Base-by-base conservation (phyloP, 2,888 invertebrate species). In the Dendrolimus houi region DNA sequence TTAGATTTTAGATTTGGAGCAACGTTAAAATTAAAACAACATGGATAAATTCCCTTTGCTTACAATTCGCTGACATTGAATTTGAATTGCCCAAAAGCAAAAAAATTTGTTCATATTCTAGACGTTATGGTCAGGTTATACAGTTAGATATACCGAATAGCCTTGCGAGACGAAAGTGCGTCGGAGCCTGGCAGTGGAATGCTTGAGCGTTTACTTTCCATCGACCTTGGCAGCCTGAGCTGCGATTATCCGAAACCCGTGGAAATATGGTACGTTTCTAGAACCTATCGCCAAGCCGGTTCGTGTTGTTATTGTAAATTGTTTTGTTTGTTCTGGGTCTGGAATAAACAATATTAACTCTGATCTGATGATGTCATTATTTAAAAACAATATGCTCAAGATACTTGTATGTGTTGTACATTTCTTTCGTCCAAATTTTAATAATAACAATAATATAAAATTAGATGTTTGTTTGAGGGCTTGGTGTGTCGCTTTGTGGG, bases 121-220 rank as follows among this genome's bases (percentile, higher is more conserved):
- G 29, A 29, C 29, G 29, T 29, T 29, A 6, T 6, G 29, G 29
- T 6, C 29, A 29, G 29, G 29, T 29, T 29, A 47, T 47, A 47
- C 9, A 9, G 47, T 47, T 47, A 47, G 47, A 47, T 47, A 56
- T 69, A 47, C 47, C 12, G 12, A 47, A 47, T 77, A 84, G 83
- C 85, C 85, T 84, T 84, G 83, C 69, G 70, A 68, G 77, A 83
- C 80, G 85, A 83, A 83, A 85, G 85, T 81, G 78, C 75, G 77
- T 75, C 64, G 65, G 63, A 60, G 57, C 60, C 56, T 56, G 58
- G 61, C 65, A 69, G 64, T 66, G 83, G 85, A 84, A 84, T 84
- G 81, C 71, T 73, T 73, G 74, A 75, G 57, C 67, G 79, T 70
- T 74, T 79, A 83, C 85, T 85, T 77, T 77, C 75, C 67, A 74